These are phyloP conservation scores for Hippocampus mohnikei DNA, from an alignment of 2,113 vertebrate genomes.

Conservation along the genomic window DNA sequence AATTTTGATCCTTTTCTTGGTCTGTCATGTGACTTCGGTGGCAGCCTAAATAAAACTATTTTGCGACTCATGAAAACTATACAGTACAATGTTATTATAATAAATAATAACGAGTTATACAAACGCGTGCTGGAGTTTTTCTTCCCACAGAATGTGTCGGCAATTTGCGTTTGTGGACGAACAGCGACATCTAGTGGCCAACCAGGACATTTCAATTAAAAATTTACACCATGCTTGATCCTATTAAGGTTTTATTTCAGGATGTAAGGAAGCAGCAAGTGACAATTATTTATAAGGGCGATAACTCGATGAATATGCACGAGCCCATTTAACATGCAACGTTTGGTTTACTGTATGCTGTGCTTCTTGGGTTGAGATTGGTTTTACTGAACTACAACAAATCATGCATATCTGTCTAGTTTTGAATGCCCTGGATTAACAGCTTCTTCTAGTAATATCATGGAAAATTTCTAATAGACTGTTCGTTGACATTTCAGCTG, in stretches of 20 bases:
- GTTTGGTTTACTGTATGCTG: slow-evolving; percentile 34
- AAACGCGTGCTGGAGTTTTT: slow-evolving; percentile 1
- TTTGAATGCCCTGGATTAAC: slow-evolving; percentile 43
- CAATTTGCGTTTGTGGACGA: slow-evolving; percentile 20
- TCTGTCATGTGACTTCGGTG: too few species aligned
- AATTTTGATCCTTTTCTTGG: too few species aligned
- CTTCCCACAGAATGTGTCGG: neutral
- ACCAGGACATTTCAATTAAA: slow-evolving; percentile 7
- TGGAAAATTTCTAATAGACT: slow-evolving; percentile 23
- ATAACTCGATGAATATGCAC: slow-evolving; percentile 35
- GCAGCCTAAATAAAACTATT: too few species aligned
- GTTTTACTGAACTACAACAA: slow-evolving; percentile 40
- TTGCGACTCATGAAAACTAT: too few species aligned
- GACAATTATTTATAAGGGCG: slow-evolving; percentile 38
- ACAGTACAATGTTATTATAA: neutral
- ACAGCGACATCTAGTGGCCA: slow-evolving; percentile 62
- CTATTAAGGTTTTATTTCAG: slow-evolving; percentile 64
- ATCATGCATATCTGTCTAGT: slow-evolving; percentile 52
- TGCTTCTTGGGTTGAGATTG: slow-evolving; percentile 24
- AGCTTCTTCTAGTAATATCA: slow-evolving; percentile 33
- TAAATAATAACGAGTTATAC: neutral
- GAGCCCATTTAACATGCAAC: slow-evolving; percentile 60
- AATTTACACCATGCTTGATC: slow-evolving; percentile 33
- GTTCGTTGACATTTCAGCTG: slow-evolving; percentile 26
- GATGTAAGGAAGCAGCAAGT: slow-evolving; percentile 41